phyloP scores from a whole-genome alignment of 2,113 vertebrate genomes.

The Sakesphorus luctuosus region DNA sequence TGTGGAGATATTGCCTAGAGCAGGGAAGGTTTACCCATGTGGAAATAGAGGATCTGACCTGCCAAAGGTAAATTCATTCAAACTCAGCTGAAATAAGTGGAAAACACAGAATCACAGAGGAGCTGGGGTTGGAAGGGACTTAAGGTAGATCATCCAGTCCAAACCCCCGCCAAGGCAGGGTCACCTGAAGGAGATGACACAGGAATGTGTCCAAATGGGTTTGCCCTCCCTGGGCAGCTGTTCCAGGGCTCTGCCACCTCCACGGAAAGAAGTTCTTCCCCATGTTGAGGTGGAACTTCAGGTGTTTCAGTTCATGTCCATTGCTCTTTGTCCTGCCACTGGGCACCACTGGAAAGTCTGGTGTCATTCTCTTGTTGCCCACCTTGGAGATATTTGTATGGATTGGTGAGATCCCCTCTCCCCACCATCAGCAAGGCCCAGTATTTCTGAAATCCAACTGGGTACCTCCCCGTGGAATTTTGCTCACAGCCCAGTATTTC shows the following conservation, averaged over 20 bases:
- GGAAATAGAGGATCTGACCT: neutral
- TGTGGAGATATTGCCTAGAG: no score
- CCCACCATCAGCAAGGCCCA: neutral
- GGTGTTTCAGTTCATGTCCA: neutral
- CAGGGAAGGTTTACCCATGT: neutral
- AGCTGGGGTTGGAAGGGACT: neutral
- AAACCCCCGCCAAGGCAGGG: neutral
- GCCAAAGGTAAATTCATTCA: neutral
- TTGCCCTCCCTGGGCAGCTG: neutral
- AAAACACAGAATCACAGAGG: neutral
- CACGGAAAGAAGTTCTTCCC: neutral
- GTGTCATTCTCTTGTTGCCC: neutral
- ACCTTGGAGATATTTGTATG: neutral
- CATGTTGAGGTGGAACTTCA: neutral
- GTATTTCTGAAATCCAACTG: neutral
- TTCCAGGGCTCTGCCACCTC: neutral
- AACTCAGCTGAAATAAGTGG: neutral
- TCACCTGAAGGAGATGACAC: neutral
- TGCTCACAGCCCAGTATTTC: neutral
- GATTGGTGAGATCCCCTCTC: neutral
- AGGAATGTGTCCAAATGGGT: neutral
- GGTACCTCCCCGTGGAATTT: neutral
- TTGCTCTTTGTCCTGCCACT: neutral
- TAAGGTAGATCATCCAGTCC: neutral
- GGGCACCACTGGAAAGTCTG: neutral